Conservation (phyloP, 2,113 vertebrate genomes). For the Genyomyrus donnyi region DNA sequence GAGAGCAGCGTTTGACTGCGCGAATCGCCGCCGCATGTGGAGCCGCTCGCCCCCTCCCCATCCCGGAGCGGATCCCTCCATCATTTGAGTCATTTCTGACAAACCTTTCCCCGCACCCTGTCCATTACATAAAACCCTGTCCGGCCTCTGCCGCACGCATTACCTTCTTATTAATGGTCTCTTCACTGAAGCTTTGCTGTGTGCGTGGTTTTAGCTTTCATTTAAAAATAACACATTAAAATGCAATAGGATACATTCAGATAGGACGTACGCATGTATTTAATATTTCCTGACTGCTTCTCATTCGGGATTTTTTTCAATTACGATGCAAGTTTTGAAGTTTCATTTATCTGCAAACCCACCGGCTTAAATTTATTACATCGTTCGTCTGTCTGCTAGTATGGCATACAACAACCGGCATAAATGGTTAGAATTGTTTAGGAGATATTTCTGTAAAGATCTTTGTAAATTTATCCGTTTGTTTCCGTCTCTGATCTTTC, state of each 20-base stretch:
- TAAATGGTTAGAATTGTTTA: not conserved
- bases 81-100: conserved; percentile 6
- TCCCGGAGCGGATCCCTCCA: not conserved
- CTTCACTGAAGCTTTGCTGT: not conserved
- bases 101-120: not conserved
- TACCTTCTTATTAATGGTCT: not conserved
- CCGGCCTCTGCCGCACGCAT: not conserved
- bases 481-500: not conserved
- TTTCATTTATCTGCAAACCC: not conserved
- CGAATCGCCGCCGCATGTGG: conserved; percentile 15
- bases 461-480: not conserved
- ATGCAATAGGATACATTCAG: conserved; percentile 25
- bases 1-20: conserved; percentile 1
- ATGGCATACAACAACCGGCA: not conserved
- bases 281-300: not conserved
- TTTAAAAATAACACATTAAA: conserved; percentile 5
- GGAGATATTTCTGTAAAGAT: not conserved
- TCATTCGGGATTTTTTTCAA: not conserved
- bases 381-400: not conserved
- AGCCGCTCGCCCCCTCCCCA: not conserved
- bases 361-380: not conserved
- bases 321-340: not conserved
- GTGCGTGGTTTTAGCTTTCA: not conserved
- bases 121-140: not conserved
- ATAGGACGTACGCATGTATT: not conserved